Conservation (phyloP, 1,140 invertebrate species). For the Musca domestica region DNA sequence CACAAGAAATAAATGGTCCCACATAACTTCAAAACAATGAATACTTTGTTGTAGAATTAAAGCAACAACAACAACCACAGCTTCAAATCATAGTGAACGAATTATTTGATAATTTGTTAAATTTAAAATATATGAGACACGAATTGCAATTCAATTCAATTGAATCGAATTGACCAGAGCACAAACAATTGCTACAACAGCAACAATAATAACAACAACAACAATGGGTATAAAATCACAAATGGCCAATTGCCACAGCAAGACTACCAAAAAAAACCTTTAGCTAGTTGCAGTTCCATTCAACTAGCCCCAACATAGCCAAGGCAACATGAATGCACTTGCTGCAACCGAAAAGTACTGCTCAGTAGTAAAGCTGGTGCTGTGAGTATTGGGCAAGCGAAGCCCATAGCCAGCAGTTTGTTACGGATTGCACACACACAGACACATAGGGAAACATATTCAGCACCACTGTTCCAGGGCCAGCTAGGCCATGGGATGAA, state of each 20-base stretch:
- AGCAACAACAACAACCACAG: too few relatives aligned
- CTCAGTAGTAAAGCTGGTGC: neutral
- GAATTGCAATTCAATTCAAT: slow-evolving; percentile 16
- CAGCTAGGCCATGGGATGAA: too few relatives aligned
- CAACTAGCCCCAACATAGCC: too few relatives aligned
- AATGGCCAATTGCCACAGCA: slow-evolving; percentile 1
- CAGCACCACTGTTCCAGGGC: neutral
- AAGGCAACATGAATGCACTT: too few relatives aligned
- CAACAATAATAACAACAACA: slow-evolving; percentile 3
- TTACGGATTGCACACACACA: neutral
- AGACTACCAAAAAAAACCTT: too few relatives aligned
- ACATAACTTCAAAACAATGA: too few relatives aligned
- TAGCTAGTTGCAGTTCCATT: too few relatives aligned
- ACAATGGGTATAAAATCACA: neutral
- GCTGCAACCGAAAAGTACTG: neutral
- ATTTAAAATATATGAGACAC: slow-evolving; percentile 21
- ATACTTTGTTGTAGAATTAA: too few relatives aligned
- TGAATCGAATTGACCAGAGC: slow-evolving; percentile 13
- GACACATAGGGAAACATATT: neutral
- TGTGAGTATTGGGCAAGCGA: neutral
- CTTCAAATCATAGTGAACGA: neutral
- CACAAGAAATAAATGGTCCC: too few relatives aligned
- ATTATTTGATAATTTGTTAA: slow-evolving; percentile 19
- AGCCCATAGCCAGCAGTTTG: neutral
- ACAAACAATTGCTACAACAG: neutral